Evolutionary conservation across 1,140 invertebrate species (phyloP).

Genomic region (Aphaenogaster ashmeadi): DNA sequence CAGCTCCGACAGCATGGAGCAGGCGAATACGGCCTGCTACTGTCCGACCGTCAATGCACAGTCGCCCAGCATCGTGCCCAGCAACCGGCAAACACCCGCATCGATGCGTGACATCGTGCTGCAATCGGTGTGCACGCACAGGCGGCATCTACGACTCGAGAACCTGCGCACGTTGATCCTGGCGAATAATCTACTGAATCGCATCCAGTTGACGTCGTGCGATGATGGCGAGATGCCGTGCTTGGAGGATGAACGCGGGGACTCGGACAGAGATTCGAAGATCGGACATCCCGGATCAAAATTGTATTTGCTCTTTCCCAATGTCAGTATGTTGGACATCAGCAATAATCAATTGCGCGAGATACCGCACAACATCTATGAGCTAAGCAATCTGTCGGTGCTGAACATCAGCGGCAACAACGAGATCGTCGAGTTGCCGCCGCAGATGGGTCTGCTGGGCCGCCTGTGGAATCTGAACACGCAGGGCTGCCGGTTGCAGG

Average conservation of each 20-base stretch:
- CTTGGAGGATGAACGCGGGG: constrained; percentile 79
- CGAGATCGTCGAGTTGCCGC: constrained; percentile 95
- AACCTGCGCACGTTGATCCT: constrained; percentile 94
- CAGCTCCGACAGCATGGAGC: constrained; percentile 89
- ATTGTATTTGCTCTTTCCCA: constrained; percentile 94
- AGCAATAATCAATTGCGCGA: constrained; percentile 94
- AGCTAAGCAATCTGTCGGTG: constrained; percentile 96
- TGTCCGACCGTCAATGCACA: constrained; percentile 86
- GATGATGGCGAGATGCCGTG: constrained; percentile 88
- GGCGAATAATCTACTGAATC: constrained; percentile 93
- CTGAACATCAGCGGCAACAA: constrained; percentile 96
- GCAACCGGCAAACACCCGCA: constrained; percentile 85
- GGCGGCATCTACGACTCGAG: constrained; percentile 93
- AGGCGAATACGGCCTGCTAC: constrained; percentile 90
- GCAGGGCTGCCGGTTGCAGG: constrained; percentile 95
- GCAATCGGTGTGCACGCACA: constrained; percentile 93
- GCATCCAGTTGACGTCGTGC: constrained; percentile 93
- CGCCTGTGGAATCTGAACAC: constrained; percentile 98
- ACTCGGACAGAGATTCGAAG: constrained; percentile 78
- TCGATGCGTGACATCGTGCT: constrained; percentile 92
- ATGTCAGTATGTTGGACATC: constrained; percentile 97
- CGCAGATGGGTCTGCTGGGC: constrained; percentile 97
- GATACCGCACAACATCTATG: constrained; percentile 95
- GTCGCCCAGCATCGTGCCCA: constrained; percentile 80
- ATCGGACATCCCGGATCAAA: constrained; percentile 79